Percentiles rank a stretch among this genome's conserved stretches.
Evolutionary conservation across 2,888 invertebrate species (phyloP).

Genomic region (Eupeodes latifasciatus): DNA sequence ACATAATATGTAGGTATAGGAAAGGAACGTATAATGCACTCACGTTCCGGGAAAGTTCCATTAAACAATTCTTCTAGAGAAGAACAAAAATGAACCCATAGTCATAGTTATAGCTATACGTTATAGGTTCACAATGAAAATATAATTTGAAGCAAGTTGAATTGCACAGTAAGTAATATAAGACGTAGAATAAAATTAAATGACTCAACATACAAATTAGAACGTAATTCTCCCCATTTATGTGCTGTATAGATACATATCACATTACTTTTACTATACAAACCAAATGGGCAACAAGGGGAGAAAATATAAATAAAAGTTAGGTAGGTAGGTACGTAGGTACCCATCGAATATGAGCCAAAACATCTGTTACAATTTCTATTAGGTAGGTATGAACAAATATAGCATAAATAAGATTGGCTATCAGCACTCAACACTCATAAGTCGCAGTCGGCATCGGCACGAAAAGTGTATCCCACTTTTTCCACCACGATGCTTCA

Average conservation of each 20-base stretch:
- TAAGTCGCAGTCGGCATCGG: no score
- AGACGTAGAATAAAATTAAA: not conserved
- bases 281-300: not conserved
- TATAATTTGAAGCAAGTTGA: not conserved
- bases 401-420: not conserved
- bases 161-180: not conserved
- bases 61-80: not conserved
- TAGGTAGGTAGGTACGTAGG: no score
- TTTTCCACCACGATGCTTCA: not conserved
- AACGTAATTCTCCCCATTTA: not conserved
- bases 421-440: not conserved
- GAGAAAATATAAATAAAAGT: not conserved
- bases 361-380: constrained; percentile 24
- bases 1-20: no score
- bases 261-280: not conserved
- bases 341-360: constrained; percentile 1
- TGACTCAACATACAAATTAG: constrained; percentile 31
- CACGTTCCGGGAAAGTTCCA: not conserved
- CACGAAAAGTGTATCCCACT: not conserved
- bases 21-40: not conserved
- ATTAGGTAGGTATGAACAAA: not conserved
- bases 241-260: not conserved
- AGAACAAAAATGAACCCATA: not conserved
- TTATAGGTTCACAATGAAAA: not conserved
- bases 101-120: not conserved